These are phyloP conservation scores for Dipodomys merriami DNA, from an alignment of 2,113 vertebrate species.

Conservation along the genomic window DNA sequence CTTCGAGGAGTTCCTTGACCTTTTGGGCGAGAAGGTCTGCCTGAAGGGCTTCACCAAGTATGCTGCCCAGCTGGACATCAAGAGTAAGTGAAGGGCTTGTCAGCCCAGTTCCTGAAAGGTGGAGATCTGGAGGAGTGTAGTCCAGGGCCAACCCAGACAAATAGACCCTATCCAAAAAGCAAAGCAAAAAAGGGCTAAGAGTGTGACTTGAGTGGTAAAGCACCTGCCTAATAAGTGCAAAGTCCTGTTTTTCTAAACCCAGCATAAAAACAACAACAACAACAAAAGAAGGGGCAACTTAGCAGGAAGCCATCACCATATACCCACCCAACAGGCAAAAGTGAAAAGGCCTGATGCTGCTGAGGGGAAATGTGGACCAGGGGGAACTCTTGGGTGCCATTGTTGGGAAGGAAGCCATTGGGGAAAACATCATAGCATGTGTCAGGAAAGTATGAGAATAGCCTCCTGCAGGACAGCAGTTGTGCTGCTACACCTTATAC, in stretches of 20 bases:
- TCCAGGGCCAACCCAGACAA: too few relatives aligned
- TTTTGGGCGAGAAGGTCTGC: constrained; percentile 93
- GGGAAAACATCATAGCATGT: fast-evolving
- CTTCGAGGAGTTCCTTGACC: constrained; percentile 92
- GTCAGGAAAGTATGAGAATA: not conserved
- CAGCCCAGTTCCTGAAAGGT: too few relatives aligned
- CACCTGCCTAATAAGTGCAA: not conserved
- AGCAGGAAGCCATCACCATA: fast-evolving
- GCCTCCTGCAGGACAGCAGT: not conserved
- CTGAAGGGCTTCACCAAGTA: constrained; percentile 93
- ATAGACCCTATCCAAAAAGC: too few relatives aligned
- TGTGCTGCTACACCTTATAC: fast-evolving
- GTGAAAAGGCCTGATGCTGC: not conserved
- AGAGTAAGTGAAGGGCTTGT: constrained; percentile 88
- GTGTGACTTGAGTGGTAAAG: not conserved
- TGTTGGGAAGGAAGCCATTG: fast-evolving
- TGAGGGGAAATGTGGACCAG: fast-evolving
- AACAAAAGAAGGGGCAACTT: constrained; percentile 81
- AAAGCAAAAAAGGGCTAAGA: too few relatives aligned
- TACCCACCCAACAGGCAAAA: fast-evolving
- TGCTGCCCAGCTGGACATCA: constrained; percentile 95
- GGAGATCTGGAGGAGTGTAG: not conserved
- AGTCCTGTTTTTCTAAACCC: not conserved
- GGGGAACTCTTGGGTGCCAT: fast-evolving
- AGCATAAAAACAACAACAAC: not conserved